Base-by-base conservation (phyloP, 2,888 invertebrate genomes). In the Heliconius hortense region DNA sequence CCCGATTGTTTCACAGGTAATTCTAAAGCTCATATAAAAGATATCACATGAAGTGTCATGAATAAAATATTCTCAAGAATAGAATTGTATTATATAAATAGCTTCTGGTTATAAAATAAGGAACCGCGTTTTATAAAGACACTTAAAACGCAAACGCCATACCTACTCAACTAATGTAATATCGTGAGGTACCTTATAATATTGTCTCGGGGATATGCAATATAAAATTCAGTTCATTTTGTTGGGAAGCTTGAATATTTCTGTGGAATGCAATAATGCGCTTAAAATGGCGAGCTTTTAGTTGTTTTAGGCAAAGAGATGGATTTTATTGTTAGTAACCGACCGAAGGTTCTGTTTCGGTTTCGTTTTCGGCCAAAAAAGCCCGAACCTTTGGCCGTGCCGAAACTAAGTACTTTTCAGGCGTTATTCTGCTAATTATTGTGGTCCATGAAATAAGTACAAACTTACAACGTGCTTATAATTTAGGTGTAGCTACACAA, bases 261-360 rank as follows among this genome's bases (percentile, higher is more conserved):
- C 35, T 43, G 28, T 26, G 69, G 75, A 77, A 77, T 75, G 77
- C 75, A 77, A 77, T 77, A 77, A 77, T 62, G 72, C 68, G 56
- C 63, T 72, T 72, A 74, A 72, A 76, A 72, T 62, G 68, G 68
- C 68, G 39, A 48, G 24, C 62, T 71, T 11, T 62, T 26, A 28
- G 39, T 64, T 66, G 64, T 75, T 71, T 70, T 66, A 75, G 31
- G 31, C 24, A 59, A 26, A 71, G 31, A 31, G 8, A 10, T 35
- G 35, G 35, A 35, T 35, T 1, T 35, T 35, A 35, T 35, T 35
- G 10, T 35, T 35, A 35, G 10, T 10, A 10, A 35, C 8, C 35
- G 35, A 8, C 8, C 35, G 8, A 35, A 35, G 1, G 35, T 35
- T 35, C 10, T 35, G 35, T 35, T 35, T 35, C 35, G 10, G 35